Base-by-base conservation (phyloP, 2,113 vertebrate species). In the Pseudonaja textilis region DNA sequence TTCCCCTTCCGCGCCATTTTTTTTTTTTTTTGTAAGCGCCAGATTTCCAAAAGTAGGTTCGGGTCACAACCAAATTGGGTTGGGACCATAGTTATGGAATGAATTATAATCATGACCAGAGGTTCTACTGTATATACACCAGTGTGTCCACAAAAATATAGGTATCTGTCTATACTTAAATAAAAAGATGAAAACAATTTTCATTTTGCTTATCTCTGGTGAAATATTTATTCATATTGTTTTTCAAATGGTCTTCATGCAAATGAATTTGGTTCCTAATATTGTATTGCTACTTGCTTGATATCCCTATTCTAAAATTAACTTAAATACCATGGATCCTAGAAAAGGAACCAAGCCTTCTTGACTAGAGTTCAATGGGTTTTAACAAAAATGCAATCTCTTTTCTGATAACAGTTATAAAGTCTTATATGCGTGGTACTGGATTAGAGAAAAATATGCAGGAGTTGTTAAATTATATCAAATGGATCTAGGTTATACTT, bases 271-370 rank as follows among this genome's bases (percentile, higher is more conserved):
- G 45, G 81, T 18, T 0, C 50, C 52, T 0, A 1, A 61, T 91
- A 47, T 0, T 1, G 11, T 0, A 89, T 93, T 64, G 2, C 57
- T 29, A 1, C 10, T 16, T 87, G 59, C 1, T 93, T 92, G 89
- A 42, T 50, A 94, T 50, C 47, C 14, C 42, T 89, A 90, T 89
- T 93, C 91, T 91, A 94, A 95, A 29, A 89, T 94, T 93, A 94
- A 23, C n/a, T 55, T 81, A 45, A 39, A 26, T 9, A 57, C 29
- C 8, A 45, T 29, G 22, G n/a, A 45, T 29, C 64, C 26, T 45
- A 34, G 18, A 55, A 55, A 42, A 9, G 22, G 8, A 69, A 14
- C 23, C 34, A 14, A 23, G 29, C 0, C 22, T 64, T 64, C 45
- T 8, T 26, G 26, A n/a, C 3, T 34, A 91, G 55, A 14, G 16